Percentiles rank a stretch among this genome's conserved stretches.
Evolutionary conservation across 2,113 vertebrate species (phyloP).

Genomic region (Myanophis thanlyinensis): DNA sequence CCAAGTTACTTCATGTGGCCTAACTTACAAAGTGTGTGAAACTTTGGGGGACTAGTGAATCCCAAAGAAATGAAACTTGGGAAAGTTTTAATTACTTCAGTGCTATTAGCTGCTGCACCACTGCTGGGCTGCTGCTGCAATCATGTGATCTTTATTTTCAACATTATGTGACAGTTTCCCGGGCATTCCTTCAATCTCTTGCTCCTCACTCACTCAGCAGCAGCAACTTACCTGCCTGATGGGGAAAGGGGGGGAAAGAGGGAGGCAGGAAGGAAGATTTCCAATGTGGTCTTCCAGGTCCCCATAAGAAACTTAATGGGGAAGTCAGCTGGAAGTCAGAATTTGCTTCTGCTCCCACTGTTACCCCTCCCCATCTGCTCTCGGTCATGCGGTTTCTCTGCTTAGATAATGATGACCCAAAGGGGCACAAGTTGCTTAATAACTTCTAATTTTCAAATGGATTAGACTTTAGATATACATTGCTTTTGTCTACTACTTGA

Average conservation of each 20-base stretch:
- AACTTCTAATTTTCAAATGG: constrained; percentile 29
- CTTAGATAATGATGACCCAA: too few species aligned
- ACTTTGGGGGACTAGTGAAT: background rate
- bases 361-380: too few species aligned
- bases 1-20: background rate
- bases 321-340: background rate
- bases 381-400: too few species aligned
- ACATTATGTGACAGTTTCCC: background rate
- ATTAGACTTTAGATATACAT: constrained; percentile 15
- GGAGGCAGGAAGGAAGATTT: background rate
- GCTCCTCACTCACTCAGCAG: background rate
- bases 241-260: background rate
- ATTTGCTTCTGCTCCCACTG: background rate
- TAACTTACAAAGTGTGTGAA: background rate
- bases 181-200: background rate
- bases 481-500: constrained; percentile 35
- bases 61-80: background rate
- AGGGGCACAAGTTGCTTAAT: constrained; percentile 3
- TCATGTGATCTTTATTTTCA: background rate
- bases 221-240: background rate
- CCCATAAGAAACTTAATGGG: background rate
- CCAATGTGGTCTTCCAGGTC: too few species aligned
- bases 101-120: background rate
- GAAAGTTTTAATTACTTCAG: background rate
- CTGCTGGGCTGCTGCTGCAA: background rate